Evolutionary conservation across 2,888 invertebrate genomes (phyloP), one percentile per base, ranked within the genome.

Genomic region (Dasypogon diadema): DNA sequence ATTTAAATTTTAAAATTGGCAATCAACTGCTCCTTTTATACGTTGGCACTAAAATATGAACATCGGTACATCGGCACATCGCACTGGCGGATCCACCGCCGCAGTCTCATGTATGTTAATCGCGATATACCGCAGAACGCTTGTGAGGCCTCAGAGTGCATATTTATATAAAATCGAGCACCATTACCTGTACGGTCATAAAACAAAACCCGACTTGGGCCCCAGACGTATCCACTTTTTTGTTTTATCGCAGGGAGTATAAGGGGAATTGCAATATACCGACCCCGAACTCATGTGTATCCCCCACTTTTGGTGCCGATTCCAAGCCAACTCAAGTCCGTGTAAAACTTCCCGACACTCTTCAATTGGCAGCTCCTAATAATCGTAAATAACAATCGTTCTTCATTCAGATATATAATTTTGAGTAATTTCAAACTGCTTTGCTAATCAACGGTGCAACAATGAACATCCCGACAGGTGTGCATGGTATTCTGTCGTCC

Each of bases 1-100:
- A 78, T 77, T 77, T 75, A 78, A 78, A 78, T 74, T 74, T 63
- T 60, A 56, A 77, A 77, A 77, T 77, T 77, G 77, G 72, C 77
- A 77, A 77, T 77, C 77, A 76, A 77, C 76, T 74, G 76, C 63
- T 77, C 51, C 75, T 75, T 77, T 74, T 76, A 51, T 55, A 77
- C 65, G 42, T 54, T 55, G 55, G 70, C 70, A 75, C 73, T 74
- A 75, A 74, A 77, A 73, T 76, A 76, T 76, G 60, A 65, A 75
- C 54, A 63, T 55, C 73, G 73, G 37, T 24, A 48, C 30, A 51
- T 54, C 30, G 70, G 16, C 5, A 16, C 48, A 48, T 48, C 8
- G 55, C 12, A 8, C 37, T 42, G 24, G 56, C 6, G 24, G 73
- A 56, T 56, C 42, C 14, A 10, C 46, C 65, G n/a, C 26, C 42